These are phyloP conservation scores for Entomobrya proxima DNA, from an alignment of 2,888 invertebrate species.

Conservation along the genomic window DNA sequence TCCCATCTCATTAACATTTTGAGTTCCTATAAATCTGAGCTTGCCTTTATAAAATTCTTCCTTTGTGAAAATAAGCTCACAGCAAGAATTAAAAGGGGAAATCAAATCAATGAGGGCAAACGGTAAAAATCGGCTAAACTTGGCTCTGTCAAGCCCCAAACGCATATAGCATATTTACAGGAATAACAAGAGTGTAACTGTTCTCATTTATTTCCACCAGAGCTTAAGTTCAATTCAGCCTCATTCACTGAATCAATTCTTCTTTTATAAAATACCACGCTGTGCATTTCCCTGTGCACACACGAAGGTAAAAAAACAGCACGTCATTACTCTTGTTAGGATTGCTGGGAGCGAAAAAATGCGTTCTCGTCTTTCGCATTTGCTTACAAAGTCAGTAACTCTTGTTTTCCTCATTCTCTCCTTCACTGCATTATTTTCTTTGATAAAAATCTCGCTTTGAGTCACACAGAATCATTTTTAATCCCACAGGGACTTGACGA, in stretches of 20 bases:
- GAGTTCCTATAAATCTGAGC: not conserved
- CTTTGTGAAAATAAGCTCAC: not conserved
- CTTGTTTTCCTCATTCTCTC: not conserved
- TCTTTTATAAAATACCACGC: not conserved
- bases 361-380: too few species aligned
- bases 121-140: not conserved
- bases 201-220: not conserved
- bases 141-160: not conserved
- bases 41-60: constrained; percentile 33
- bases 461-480: constrained; percentile 36
- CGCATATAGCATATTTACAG: not conserved
- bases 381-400: not conserved
- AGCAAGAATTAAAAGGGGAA: constrained; percentile 20
- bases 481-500: constrained; percentile 67
- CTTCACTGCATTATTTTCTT: not conserved
- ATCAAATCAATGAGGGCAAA: not conserved
- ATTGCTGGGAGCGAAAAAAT: too few species aligned
- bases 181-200: not conserved
- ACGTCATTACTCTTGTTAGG: too few species aligned
- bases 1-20: constrained; percentile 54
- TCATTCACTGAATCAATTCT: not conserved
- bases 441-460: constrained; percentile 29
- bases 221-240: not conserved
- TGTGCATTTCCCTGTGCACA: too few species aligned
- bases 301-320: too few species aligned